Evolutionary conservation across 2,888 invertebrate species (phyloP).

Genomic region (Asteroscopus sphinx): DNA sequence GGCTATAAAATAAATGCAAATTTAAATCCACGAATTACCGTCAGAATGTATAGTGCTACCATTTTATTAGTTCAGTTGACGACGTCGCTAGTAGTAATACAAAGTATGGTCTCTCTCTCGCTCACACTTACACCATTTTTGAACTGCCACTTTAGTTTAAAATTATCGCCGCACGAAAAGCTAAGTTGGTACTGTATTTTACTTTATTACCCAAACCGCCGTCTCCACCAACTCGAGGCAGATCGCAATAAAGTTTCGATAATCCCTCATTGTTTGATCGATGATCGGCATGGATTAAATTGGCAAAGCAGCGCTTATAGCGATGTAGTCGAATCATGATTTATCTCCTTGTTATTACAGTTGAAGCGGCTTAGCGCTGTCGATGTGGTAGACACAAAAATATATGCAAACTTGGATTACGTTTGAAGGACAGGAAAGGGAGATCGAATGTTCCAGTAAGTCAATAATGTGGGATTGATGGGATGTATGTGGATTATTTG

Average conservation of each 20-base stretch:
- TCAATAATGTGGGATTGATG: slow-evolving; percentile 30
- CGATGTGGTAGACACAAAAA: slow-evolving; percentile 39
- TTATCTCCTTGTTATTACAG: slow-evolving; percentile 51
- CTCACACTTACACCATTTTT: too few relatives aligned
- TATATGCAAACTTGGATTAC: slow-evolving; percentile 48
- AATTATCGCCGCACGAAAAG: too few relatives aligned
- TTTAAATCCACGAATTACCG: slow-evolving; percentile 18
- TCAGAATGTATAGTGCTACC: too few relatives aligned
- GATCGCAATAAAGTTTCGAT: slow-evolving; percentile 53
- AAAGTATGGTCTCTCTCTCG: too few relatives aligned
- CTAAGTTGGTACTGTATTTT: too few relatives aligned
- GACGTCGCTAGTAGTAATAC: too few relatives aligned
- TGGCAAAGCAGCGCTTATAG: slow-evolving; percentile 50
- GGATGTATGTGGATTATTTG: slow-evolving; percentile 11
- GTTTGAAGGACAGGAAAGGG: slow-evolving; percentile 37
- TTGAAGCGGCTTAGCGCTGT: slow-evolving; percentile 42
- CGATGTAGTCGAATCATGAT: slow-evolving; percentile 50
- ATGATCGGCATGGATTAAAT: slow-evolving; percentile 56
- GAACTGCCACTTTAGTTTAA: too few relatives aligned
- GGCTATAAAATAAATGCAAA: slow-evolving; percentile 2
- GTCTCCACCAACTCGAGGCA: slow-evolving; percentile 30
- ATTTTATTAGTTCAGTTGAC: too few relatives aligned
- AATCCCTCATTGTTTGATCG: slow-evolving; percentile 62
- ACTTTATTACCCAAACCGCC: slow-evolving; percentile 32
- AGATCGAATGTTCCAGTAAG: slow-evolving; percentile 31